These are phyloP conservation scores for Stomatorhinus walkeri DNA, from an alignment of 2,797 vertebrate species.

Conservation along the genomic window DNA sequence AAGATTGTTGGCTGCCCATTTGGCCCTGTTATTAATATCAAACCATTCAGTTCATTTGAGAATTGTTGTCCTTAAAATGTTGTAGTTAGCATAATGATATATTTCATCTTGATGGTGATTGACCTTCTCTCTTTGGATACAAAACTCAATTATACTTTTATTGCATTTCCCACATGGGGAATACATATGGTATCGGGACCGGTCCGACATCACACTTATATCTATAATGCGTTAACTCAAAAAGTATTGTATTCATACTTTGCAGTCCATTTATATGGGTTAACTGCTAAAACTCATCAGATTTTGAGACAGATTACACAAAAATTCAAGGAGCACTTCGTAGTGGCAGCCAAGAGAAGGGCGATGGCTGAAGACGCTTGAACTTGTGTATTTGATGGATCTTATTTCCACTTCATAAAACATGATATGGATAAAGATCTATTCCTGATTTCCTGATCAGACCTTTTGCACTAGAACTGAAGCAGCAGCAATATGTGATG, in stretches of 20 bases:
- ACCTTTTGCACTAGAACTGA: not conserved
- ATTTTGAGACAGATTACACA: not conserved
- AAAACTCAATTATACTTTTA: not conserved
- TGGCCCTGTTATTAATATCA: not conserved
- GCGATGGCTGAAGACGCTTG: not conserved
- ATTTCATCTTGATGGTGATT: not conserved
- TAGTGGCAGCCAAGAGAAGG: not conserved
- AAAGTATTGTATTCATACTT: not conserved
- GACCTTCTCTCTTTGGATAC: not conserved
- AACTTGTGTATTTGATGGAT: not conserved
- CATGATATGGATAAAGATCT: not conserved
- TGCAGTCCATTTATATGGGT: not conserved
- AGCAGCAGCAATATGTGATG: not conserved
- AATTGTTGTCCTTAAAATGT: not conserved
- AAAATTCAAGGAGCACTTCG: not conserved
- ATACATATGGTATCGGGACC: not conserved
- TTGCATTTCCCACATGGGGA: not conserved
- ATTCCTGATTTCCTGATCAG: not conserved
- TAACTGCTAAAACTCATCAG: not conserved
- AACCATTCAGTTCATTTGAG: not conserved
- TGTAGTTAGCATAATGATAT: not conserved
- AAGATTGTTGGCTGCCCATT: slow-evolving; percentile 38
- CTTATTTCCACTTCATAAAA: not conserved
- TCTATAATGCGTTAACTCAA: not conserved
- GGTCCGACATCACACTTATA: not conserved